Percentiles rank a stretch among this genome's conserved stretches.
Evolutionary conservation across 1,140 invertebrate genomes (phyloP).

Genomic region (Laodelphax striatellus): DNA sequence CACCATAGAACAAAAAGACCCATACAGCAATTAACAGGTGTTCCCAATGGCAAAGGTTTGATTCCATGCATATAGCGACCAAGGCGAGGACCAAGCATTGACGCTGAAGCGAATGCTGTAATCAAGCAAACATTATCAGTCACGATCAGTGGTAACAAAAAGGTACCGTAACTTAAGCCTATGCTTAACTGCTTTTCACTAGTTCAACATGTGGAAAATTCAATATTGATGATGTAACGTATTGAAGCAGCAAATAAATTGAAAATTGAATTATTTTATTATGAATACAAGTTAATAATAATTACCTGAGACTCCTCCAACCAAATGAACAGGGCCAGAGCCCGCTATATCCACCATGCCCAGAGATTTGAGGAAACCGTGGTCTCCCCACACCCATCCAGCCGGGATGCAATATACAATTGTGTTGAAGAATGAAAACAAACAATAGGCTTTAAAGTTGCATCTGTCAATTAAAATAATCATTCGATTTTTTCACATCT

Average conservation of each 20-base stretch:
- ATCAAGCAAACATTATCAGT: conserved; percentile 13
- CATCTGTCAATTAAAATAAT: conserved; percentile 41
- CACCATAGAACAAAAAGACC: conserved; percentile 91
- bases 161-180: no score
- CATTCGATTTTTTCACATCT: not conserved
- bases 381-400: conserved; percentile 84
- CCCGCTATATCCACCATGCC: conserved; percentile 83
- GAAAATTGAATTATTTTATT: no score
- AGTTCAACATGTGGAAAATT: no score
- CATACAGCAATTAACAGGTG: conserved; percentile 82
- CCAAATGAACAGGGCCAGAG: conserved; percentile 83
- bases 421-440: conserved; percentile 83
- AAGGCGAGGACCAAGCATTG: conserved; percentile 81
- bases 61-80: conserved; percentile 71
- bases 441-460: conserved; percentile 81
- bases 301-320: conserved; percentile 48
- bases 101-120: conserved; percentile 70
- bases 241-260: no score
- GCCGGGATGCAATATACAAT: conserved; percentile 84
- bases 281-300: no score
- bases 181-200: no score
- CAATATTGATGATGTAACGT: no score
- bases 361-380: conserved; percentile 69
- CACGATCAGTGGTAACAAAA: no score
- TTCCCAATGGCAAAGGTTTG: conserved; percentile 65